Conservation (phyloP, 1,140 invertebrate species). For the Palaemon carinicauda region DNA sequence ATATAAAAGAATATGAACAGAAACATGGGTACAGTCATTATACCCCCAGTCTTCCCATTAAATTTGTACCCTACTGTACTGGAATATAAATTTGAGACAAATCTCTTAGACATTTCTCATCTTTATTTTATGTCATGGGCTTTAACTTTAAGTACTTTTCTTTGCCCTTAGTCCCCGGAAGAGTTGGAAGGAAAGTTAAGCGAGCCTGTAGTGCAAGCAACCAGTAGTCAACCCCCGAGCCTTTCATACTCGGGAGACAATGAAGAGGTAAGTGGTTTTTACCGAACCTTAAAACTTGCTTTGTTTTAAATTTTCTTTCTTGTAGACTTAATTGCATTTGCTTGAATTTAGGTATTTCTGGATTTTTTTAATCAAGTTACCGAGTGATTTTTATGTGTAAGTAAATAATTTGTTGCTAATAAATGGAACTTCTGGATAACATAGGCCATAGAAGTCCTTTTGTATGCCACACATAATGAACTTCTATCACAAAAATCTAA, state of each 20-base stretch:
- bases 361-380: no score
- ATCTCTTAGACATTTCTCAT: no score
- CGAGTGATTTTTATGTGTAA: background rate
- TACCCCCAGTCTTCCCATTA: no score
- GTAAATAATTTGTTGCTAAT: no score
- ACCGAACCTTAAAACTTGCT: background rate
- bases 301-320: background rate
- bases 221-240: conserved; percentile 25
- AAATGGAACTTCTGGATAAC: no score
- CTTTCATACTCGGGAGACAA: conserved; percentile 41
- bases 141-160: background rate
- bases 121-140: background rate
- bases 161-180: background rate
- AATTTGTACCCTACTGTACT: no score
- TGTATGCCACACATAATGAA: no score
- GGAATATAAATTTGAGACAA: no score
- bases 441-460: no score
- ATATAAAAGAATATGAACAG: no score
- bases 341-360: background rate
- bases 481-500: no score
- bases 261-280: conserved; percentile 16
- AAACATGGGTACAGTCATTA: no score
- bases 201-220: background rate
- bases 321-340: background rate
- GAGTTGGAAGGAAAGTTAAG: background rate